These are phyloP conservation scores for Macquaria australasica DNA, from an alignment of 2,113 vertebrate species.

Conservation along the genomic window DNA sequence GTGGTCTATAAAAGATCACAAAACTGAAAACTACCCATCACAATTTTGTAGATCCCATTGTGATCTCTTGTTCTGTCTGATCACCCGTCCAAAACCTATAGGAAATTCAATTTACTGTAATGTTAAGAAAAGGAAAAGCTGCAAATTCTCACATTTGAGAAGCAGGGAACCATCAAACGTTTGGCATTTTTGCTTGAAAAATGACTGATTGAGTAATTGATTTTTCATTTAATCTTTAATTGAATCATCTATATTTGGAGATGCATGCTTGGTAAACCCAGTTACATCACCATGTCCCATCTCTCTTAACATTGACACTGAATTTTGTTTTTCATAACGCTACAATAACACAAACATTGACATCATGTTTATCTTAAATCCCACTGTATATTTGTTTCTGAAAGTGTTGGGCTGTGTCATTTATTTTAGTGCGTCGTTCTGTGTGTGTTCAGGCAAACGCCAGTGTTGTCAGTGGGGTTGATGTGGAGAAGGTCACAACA, in stretches of 20 bases:
- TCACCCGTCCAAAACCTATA: background rate
- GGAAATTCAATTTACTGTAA: background rate
- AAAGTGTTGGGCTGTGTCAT: background rate
- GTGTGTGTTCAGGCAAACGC: slow-evolving; percentile 81
- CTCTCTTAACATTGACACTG: background rate
- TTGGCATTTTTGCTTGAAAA: too few relatives aligned
- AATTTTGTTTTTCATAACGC: background rate
- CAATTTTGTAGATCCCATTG: background rate
- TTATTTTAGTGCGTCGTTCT: background rate
- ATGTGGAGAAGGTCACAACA: slow-evolving; percentile 83
- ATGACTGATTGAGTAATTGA: too few relatives aligned
- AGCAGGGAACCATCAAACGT: too few relatives aligned
- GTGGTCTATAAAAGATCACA: background rate
- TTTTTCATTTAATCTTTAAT: too few relatives aligned
- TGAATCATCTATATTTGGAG: background rate
- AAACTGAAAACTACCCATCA: background rate
- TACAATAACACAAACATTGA: background rate
- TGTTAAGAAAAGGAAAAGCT: background rate
- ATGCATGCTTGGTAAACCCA: background rate
- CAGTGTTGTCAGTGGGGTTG: slow-evolving; percentile 81
- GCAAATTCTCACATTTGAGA: too few relatives aligned
- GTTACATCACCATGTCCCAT: too few relatives aligned
- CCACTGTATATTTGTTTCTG: background rate
- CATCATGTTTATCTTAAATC: background rate
- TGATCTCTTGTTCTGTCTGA: background rate